Evolutionary conservation across 2,888 invertebrate genomes (phyloP).

Genomic region (Uloborus plumipes): DNA sequence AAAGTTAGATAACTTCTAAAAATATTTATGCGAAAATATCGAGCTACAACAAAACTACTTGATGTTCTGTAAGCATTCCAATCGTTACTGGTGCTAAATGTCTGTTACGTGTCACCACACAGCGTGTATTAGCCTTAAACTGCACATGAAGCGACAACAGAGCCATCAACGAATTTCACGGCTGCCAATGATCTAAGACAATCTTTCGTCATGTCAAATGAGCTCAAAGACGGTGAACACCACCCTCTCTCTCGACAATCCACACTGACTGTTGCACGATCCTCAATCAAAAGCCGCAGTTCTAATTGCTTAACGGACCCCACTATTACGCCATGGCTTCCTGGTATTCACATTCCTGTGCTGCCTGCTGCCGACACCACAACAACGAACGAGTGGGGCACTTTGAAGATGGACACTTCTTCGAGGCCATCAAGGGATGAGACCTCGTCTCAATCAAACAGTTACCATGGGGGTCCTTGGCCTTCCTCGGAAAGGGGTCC

Average conservation of each 20-base stretch:
- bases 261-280: constrained; percentile 24
- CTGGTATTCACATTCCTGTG: constrained; percentile 13
- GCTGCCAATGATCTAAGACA: no score
- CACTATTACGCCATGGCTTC: constrained; percentile 34
- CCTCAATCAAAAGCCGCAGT: constrained; percentile 48
- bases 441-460: constrained; percentile 44
- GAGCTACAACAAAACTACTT: no score
- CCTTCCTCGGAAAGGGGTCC: constrained; percentile 28
- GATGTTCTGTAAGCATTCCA: no score
- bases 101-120: no score
- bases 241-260: constrained; percentile 4
- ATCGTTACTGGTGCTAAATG: no score
- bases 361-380: constrained; percentile 16
- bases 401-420: constrained; percentile 12
- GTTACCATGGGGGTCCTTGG: constrained; percentile 23
- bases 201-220: no score
- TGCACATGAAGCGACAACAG: neutral
- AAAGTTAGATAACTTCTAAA: no score
- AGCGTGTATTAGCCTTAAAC: no score
- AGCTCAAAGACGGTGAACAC: neutral
- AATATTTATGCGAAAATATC: no score
- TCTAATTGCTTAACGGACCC: constrained; percentile 50
- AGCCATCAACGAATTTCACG: neutral
- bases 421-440: constrained; percentile 34
- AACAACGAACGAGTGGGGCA: constrained; percentile 48